Conservation (phyloP, 2,888 invertebrate genomes). For the Xiphydria camelus region DNA sequence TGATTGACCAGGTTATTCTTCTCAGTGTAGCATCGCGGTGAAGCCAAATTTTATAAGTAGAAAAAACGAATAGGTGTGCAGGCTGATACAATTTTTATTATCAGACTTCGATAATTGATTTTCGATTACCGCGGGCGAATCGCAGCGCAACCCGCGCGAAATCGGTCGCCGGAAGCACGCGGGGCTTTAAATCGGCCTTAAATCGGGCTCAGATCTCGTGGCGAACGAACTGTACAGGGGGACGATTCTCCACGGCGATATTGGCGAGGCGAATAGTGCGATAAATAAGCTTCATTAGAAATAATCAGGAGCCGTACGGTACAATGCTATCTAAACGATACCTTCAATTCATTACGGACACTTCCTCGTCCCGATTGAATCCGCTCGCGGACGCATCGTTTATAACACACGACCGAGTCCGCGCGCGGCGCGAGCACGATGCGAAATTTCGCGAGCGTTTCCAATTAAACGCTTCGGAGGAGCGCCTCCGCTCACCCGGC, state of each 20-base stretch:
- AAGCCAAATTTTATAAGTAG: too few species aligned
- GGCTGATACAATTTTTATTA: too few species aligned
- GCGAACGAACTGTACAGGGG: slow-evolving; percentile 21
- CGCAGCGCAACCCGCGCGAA: too few species aligned
- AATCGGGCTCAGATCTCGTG: neutral
- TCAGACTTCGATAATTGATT: too few species aligned
- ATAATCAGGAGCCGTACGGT: slow-evolving; percentile 29
- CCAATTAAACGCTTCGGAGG: slow-evolving; percentile 3
- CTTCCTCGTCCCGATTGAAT: slow-evolving; percentile 18
- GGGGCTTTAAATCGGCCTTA: too few species aligned
- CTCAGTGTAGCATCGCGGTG: too few species aligned
- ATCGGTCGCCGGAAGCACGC: too few species aligned
- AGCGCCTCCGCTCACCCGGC: too few species aligned
- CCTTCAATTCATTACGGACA: slow-evolving; percentile 21
- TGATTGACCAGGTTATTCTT: too few species aligned
- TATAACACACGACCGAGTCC: slow-evolving; percentile 8
- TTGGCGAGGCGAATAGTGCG: slow-evolving; percentile 24
- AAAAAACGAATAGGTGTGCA: too few species aligned
- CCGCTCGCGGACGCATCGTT: neutral
- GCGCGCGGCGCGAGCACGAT: slow-evolving; percentile 5
- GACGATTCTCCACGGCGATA: slow-evolving; percentile 26
- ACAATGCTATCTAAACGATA: slow-evolving; percentile 33
- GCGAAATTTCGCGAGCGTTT: neutral
- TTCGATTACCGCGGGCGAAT: too few species aligned
- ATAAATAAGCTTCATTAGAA: slow-evolving; percentile 40